Evolutionary conservation across 2,888 invertebrate species (phyloP).

Genomic region (Rhagonycha fulva): DNA sequence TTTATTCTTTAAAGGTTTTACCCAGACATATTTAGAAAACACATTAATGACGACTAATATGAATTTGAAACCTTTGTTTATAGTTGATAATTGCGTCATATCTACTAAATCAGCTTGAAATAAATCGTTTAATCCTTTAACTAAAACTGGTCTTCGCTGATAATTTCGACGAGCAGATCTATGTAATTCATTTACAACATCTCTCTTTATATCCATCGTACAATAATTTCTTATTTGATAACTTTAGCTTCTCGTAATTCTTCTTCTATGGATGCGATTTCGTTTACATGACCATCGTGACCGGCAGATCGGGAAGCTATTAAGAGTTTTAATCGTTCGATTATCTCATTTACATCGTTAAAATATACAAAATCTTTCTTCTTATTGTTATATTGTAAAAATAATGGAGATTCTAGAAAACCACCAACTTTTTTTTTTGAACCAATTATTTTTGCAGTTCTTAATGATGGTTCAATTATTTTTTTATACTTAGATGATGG

Average conservation of each 20-base stretch:
- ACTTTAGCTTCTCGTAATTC: neutral
- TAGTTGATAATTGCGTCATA: constrained; percentile 39
- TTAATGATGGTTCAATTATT: constrained; percentile 17
- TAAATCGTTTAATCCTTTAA: constrained; percentile 42
- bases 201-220: neutral
- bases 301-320: constrained; percentile 12
- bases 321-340: constrained; percentile 14
- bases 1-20: constrained; percentile 42
- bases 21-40: constrained; percentile 49
- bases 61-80: constrained; percentile 26
- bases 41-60: neutral
- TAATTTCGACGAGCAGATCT: constrained; percentile 45
- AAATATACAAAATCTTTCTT: constrained; percentile 1
- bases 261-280: constrained; percentile 29
- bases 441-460: neutral
- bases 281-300: constrained; percentile 18
- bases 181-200: constrained; percentile 22
- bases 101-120: constrained; percentile 52
- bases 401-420: neutral
- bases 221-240: too few relatives aligned
- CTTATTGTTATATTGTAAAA: neutral
- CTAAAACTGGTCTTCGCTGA: constrained; percentile 24
- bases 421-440: neutral
- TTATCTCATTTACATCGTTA: constrained; percentile 20
- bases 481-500: constrained; percentile 7